Conservation (phyloP, 2,888 invertebrate genomes). For the Stenichneumon culpator region DNA sequence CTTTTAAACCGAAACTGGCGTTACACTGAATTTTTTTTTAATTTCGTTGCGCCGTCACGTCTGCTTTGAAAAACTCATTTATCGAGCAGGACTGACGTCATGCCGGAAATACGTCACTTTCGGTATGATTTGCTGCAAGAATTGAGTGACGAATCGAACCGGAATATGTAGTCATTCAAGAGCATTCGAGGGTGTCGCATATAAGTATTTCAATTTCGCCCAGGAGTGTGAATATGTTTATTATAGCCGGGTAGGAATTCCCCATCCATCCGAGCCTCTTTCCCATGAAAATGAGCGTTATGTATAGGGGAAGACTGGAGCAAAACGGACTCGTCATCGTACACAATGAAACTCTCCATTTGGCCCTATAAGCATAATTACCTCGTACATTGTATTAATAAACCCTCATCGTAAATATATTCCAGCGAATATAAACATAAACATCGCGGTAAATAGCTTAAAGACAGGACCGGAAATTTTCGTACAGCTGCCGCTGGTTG, state of each 20-base stretch:
- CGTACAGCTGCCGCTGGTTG: constrained; percentile 48
- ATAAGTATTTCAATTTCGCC: no score
- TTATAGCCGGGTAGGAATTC: no score
- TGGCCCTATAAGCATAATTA: not conserved
- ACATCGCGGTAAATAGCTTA: constrained; percentile 35
- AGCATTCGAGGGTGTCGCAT: not conserved
- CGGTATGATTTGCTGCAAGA: not conserved
- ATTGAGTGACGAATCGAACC: not conserved
- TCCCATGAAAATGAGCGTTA: not conserved
- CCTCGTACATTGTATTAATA: constrained; percentile 24
- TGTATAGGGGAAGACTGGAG: not conserved
- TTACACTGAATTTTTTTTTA: no score
- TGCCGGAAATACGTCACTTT: no score
- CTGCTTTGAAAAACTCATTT: no score
- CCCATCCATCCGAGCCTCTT: not conserved
- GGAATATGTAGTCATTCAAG: not conserved
- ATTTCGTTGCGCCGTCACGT: no score
- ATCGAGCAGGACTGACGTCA: no score
- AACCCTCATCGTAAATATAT: constrained; percentile 32
- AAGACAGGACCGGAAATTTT: constrained; percentile 31
- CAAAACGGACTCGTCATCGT: not conserved
- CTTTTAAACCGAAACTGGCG: no score
- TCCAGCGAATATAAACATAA: constrained; percentile 56
- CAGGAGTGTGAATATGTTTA: no score
- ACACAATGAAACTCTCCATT: not conserved